Conservation (phyloP, 2,888 invertebrate genomes). For the Euplagia quadripunctaria region DNA sequence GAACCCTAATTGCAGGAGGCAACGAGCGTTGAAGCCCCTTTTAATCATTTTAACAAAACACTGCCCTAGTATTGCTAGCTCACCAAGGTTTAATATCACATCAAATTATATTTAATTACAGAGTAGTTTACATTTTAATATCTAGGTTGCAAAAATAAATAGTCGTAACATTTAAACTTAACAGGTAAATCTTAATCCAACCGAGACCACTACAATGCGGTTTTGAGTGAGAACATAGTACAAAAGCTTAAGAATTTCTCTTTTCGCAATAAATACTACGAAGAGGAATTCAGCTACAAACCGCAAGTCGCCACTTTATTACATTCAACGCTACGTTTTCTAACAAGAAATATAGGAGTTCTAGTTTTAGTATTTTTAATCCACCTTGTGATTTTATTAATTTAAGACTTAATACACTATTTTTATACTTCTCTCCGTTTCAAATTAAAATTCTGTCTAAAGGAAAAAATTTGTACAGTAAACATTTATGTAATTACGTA, state of each 20-base stretch:
- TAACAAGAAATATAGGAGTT: neutral
- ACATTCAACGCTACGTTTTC: neutral
- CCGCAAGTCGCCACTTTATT: neutral
- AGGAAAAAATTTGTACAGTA: no score
- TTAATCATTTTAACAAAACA: no score
- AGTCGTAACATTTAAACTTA: neutral
- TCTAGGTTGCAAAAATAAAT: neutral
- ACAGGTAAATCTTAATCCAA: neutral
- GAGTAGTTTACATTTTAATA: neutral
- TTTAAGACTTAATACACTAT: neutral
- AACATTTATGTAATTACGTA: no score
- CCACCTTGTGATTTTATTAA: neutral
- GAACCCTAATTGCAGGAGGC: no score
- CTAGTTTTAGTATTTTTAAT: neutral
- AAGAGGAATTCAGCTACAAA: slow-evolving; percentile 5
- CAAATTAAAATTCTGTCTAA: no score
- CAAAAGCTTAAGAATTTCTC: slow-evolving; percentile 5
- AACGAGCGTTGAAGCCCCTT: no score
- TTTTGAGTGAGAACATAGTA: neutral
- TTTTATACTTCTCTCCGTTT: no score
- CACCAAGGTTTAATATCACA: no score
- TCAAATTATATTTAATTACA: neutral
- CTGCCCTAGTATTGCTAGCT: no score
- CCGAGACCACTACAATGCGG: neutral
- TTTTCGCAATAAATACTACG: slow-evolving; percentile 6